A percentile compares a stretch with the other conserved stretches of the same genome.
Conservation (phyloP, 1,140 invertebrate genomes). For the Eriosoma lanigerum region DNA sequence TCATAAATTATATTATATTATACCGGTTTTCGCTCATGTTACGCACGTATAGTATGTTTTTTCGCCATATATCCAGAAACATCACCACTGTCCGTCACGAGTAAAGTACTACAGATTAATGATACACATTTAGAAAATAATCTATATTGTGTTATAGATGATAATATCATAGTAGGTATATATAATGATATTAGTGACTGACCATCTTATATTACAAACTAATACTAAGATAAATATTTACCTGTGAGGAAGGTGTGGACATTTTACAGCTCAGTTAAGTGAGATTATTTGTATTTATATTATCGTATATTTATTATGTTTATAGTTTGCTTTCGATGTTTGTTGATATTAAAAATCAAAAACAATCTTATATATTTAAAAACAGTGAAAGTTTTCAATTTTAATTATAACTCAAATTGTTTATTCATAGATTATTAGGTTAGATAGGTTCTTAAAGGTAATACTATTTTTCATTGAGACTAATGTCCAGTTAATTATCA, state of each 20-base stretch:
- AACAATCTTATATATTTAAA: too few species aligned
- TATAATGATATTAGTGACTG: too few species aligned
- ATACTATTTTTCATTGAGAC: neutral
- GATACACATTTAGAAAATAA: neutral
- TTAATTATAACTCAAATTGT: neutral
- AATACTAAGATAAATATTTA: too few species aligned
- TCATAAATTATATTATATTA: conserved; percentile 5
- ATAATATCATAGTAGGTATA: neutral
- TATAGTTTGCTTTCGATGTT: too few species aligned
- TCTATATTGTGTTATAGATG: neutral
- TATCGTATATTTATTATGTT: too few species aligned
- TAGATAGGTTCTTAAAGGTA: too few species aligned
- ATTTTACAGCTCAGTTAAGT: too few species aligned
- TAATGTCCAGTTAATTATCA: neutral
- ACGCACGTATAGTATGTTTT: neutral
- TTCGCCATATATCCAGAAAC: neutral
- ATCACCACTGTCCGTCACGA: neutral
- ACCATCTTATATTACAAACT: too few species aligned
- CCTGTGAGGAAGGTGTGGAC: too few species aligned
- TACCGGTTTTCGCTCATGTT: conserved; percentile 17
- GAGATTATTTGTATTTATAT: too few species aligned
- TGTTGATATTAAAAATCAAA: too few species aligned
- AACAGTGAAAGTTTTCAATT: neutral
- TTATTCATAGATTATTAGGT: too few species aligned
- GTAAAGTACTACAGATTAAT: conserved; percentile 1